A percentile compares a stretch with the other conserved stretches of the same genome.
phyloP scores from a whole-genome alignment of 2,888 invertebrate genomes.

The Diaprepes abbreviatus region DNA sequence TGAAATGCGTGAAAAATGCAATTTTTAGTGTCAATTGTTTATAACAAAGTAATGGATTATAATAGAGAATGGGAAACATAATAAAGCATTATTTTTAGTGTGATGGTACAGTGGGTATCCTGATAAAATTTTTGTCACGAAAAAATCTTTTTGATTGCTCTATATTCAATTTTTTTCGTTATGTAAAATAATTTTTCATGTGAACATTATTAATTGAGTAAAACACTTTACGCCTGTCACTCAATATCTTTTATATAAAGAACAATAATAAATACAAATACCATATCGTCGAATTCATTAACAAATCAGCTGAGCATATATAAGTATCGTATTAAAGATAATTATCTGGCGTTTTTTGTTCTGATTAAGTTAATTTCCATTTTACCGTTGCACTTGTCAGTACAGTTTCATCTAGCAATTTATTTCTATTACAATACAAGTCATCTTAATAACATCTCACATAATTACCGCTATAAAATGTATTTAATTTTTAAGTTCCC shows the following conservation, averaged over 20 bases:
- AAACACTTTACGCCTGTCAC: neutral
- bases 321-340: conserved; percentile 10
- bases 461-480: conserved; percentile 48
- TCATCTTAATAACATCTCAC: conserved; percentile 47
- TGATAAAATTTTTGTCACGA: too few species aligned
- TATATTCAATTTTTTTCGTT: too few species aligned
- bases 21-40: too few species aligned
- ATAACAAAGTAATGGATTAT: too few species aligned
- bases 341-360: conserved; percentile 30
- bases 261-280: neutral
- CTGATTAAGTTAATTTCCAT: conserved; percentile 42
- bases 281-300: neutral
- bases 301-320: conserved; percentile 6
- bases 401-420: conserved; percentile 44
- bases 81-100: too few species aligned
- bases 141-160: too few species aligned
- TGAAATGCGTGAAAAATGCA: too few species aligned
- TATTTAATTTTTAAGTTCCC: conserved; percentile 46
- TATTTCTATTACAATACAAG: conserved; percentile 48
- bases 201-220: neutral
- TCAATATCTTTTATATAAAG: neutral
- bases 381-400: conserved; percentile 47
- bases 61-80: too few species aligned
- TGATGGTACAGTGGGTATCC: too few species aligned
- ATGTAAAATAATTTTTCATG: neutral